Base-by-base conservation (phyloP, 2,888 invertebrate genomes). In the Drosophila mayaguana region DNA sequence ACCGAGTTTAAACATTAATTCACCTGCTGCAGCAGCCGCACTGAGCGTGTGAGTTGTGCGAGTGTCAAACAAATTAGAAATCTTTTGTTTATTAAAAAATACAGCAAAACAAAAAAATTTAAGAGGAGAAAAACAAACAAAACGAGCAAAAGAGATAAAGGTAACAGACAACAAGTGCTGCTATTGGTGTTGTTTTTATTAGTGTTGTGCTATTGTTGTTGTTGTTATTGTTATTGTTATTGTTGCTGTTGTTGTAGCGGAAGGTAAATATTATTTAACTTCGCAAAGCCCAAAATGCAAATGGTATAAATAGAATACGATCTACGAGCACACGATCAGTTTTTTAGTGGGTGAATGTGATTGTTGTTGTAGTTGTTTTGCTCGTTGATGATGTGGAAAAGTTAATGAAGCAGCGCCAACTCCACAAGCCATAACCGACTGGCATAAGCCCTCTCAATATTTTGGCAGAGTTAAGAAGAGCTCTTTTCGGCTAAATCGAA, bases 21-120 rank as follows among this genome's bases (percentile, higher is more conserved):
- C 60, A 68, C 18, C 60, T 69, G 61, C 60, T 50, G 43, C 51
- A 46, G 51, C 64, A 50, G 57, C 50, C 51, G 22, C 60, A 51
- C 46, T 43, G 34, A 76, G 56, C 72, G 77, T 72, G 78, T 74
- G 74, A 71, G 61, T 43, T 63, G 75, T 78, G 67, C 50, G 70
- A 70, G 70, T 78, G 78, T 65, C 62, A 69, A 53, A 67, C 66
- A 50, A 75, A 72, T 78, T 72, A 63, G 62, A 79, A 78, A 78
- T 78, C 75, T 79, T 74, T 75, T 72, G 79, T 75, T 68, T 68
- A 72, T 75, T 59, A 75, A 75, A 53, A 74, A 78, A 77, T 66
- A 70, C 72, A 50, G 22, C 62, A 61, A 66, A 70, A 73, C 51
- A 48, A 5, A 7, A 48, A 46, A 56, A 28, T 28, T 22, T 32